Conservation (phyloP, 2,797 vertebrate genomes). For the Cyprinella venusta region DNA sequence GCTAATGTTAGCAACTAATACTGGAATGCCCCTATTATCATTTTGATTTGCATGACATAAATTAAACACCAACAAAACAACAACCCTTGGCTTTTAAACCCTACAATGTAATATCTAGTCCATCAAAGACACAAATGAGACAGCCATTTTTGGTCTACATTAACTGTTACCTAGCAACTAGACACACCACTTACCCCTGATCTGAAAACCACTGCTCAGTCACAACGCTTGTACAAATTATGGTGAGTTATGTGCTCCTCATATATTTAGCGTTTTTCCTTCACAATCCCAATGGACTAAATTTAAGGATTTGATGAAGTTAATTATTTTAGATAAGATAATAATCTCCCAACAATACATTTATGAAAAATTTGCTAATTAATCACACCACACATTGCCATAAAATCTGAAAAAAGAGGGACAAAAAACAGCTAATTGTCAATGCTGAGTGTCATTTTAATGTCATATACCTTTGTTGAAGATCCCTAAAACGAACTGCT, state of each 20-base stretch:
- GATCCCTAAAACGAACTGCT: background rate
- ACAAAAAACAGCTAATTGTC: background rate
- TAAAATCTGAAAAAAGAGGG: background rate
- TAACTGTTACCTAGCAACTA: conserved; percentile 53
- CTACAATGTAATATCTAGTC: conserved; percentile 33
- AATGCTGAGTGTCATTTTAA: background rate
- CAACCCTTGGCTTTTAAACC: conserved; percentile 31
- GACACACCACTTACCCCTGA: conserved; percentile 33
- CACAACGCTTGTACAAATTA: conserved; percentile 7
- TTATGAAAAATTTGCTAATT: background rate
- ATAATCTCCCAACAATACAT: background rate
- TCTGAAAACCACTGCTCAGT: conserved; percentile 20
- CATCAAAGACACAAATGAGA: conserved; percentile 47
- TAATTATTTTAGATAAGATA: background rate
- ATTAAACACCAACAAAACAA: conserved; percentile 25
- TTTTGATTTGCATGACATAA: conserved; percentile 26
- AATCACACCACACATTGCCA: background rate
- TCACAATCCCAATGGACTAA: background rate
- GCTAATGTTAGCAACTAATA: background rate
- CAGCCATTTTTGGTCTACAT: conserved; percentile 46
- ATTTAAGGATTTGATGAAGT: background rate
- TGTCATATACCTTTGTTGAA: background rate
- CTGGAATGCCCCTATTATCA: conserved; percentile 21
- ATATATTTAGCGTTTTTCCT: background rate
- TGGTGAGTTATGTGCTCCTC: background rate